Conservation (phyloP, 2,113 vertebrate genomes). For the Peucedramus taeniatus region DNA sequence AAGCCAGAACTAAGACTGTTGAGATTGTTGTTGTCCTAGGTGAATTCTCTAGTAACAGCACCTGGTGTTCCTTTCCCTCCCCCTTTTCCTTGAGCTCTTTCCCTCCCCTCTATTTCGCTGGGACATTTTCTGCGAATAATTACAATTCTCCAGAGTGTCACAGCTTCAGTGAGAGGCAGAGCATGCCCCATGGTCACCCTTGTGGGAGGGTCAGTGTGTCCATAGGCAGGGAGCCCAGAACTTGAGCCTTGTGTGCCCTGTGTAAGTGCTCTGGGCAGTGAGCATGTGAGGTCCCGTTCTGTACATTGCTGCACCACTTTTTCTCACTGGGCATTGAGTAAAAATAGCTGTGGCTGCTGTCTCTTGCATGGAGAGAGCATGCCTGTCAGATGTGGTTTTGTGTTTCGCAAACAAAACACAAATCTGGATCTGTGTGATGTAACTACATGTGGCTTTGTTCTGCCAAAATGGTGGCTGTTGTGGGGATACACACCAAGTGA, state of each 20-base stretch:
- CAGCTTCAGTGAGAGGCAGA: background rate
- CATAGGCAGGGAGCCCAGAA: background rate
- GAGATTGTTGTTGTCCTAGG: background rate
- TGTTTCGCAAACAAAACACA: accelerated
- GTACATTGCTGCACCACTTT: background rate
- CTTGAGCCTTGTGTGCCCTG: accelerated
- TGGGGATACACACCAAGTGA: background rate
- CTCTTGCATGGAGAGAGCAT: accelerated
- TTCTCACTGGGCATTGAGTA: accelerated
- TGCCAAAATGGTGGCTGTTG: background rate
- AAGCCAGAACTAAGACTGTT: background rate
- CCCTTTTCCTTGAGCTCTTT: background rate
- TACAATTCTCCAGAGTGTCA: background rate
- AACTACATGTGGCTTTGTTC: background rate
- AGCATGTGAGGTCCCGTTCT: background rate
- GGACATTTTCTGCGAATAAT: background rate
- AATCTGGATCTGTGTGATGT: background rate
- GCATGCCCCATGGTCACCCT: background rate
- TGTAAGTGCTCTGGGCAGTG: background rate
- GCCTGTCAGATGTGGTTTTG: background rate
- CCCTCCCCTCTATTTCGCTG: background rate
- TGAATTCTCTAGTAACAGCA: background rate
- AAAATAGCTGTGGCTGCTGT: background rate
- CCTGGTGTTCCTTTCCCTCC: background rate
- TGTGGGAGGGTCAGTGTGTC: accelerated